Evolutionary conservation across 2,797 vertebrate genomes (phyloP).

Genomic region (Neostethus bicornis): DNA sequence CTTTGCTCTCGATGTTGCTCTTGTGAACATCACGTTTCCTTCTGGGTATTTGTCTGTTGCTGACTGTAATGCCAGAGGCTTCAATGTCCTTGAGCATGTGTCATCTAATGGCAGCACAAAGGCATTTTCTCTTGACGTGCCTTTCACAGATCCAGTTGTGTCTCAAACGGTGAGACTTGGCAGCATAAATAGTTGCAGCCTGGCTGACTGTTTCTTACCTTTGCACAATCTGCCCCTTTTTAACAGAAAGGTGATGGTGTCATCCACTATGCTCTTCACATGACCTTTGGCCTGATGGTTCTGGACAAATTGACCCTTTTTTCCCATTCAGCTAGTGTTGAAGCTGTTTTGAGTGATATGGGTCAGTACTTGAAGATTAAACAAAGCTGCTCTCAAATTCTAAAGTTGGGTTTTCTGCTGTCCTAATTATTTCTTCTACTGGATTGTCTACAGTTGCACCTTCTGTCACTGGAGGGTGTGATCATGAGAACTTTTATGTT

Average conservation of each 20-base stretch:
- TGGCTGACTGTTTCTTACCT: too few species aligned
- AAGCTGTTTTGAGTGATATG: conserved; percentile 36
- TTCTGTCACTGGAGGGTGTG: conserved; percentile 58
- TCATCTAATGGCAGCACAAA: conserved; percentile 53
- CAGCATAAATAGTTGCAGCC: too few species aligned
- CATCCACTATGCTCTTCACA: conserved; percentile 29
- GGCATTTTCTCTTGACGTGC: conserved; percentile 61
- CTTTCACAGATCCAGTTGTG: conserved; percentile 65
- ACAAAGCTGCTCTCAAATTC: background rate
- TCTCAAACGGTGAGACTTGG: conserved; percentile 42
- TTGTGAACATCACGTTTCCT: conserved; percentile 63
- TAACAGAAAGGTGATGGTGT: conserved; percentile 34
- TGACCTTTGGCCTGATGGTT: conserved; percentile 64
- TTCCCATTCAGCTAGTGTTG: conserved; percentile 40
- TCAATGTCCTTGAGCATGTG: conserved; percentile 60
- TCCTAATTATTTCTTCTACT: too few species aligned
- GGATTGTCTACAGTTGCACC: conserved; percentile 54
- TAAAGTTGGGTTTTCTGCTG: too few species aligned
- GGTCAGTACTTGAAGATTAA: conserved; percentile 36
- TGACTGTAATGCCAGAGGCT: conserved; percentile 53
- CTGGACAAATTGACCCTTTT: conserved; percentile 56
- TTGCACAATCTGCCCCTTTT: conserved; percentile 7
- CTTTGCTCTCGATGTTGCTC: conserved; percentile 58
- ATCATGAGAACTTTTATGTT: conserved; percentile 60
- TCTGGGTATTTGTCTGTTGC: conserved; percentile 54